Conservation (phyloP, 2,888 invertebrate species). For the Andrena minutula region DNA sequence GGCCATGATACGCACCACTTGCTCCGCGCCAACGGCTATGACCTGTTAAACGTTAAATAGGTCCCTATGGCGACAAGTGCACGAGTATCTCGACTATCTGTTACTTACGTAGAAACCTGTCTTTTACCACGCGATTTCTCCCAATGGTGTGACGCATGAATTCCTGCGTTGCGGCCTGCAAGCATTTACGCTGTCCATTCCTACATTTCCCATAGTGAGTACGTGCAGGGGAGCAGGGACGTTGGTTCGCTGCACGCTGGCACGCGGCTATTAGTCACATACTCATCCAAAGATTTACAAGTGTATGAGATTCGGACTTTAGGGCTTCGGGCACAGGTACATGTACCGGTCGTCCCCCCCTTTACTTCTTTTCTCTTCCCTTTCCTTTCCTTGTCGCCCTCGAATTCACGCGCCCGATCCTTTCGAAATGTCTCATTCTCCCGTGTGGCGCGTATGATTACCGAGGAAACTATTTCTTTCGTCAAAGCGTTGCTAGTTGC, state of each 20-base stretch:
- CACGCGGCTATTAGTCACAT: neutral
- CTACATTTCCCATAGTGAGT: conserved; percentile 1
- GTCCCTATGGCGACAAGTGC: neutral
- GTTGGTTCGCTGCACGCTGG: neutral
- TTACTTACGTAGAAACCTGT: neutral
- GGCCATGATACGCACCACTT: neutral
- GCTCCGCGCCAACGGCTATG: neutral
- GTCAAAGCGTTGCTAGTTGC: neutral
- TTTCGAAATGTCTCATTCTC: neutral
- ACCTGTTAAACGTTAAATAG: conserved; percentile 3
- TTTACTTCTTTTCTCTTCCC: neutral
- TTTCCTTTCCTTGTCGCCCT: conserved; percentile 20
- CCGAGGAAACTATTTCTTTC: neutral
- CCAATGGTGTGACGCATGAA: neutral
- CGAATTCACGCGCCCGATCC: neutral
- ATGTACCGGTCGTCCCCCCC: neutral
- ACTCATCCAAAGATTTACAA: neutral
- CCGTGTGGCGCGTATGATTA: no score
- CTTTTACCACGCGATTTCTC: neutral
- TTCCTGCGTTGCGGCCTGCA: neutral
- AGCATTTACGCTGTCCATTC: conserved; percentile 5
- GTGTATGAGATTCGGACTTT: neutral
- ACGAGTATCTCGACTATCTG: neutral
- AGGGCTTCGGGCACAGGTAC: neutral
- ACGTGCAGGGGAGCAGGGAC: conserved; percentile 23